Evolutionary conservation across 2,113 vertebrate genomes (phyloP).

Genomic region (Typhlomys cinereus): DNA sequence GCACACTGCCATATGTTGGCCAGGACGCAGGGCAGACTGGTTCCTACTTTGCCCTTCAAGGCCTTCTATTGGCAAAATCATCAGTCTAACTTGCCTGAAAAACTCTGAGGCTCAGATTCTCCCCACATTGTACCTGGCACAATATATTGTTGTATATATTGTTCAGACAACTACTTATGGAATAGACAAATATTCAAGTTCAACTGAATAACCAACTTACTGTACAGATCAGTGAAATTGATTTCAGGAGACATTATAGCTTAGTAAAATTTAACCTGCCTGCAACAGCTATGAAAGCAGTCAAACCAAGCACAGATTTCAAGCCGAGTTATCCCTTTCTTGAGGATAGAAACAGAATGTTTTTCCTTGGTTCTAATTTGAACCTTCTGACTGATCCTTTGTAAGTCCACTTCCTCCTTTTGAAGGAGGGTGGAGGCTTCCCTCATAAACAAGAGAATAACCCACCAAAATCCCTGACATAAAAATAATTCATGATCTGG

Average conservation of each 20-base stretch:
- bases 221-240: background rate
- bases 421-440: background rate
- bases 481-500: slow-evolving; percentile 39
- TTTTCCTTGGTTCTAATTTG: slow-evolving; percentile 37
- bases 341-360: background rate
- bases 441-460: slow-evolving; percentile 35
- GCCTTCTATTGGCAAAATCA: background rate
- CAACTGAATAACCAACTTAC: background rate
- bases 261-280: slow-evolving; percentile 22
- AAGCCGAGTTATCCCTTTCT: background rate
- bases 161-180: background rate
- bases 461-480: background rate
- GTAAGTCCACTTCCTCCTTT: slow-evolving; percentile 34
- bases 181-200: slow-evolving; percentile 45
- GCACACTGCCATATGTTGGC: background rate
- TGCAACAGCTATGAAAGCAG: slow-evolving; percentile 17
- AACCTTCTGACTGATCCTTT: slow-evolving; percentile 1
- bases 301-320: slow-evolving; percentile 13
- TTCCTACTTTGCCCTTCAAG: background rate
- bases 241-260: background rate
- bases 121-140: background rate
- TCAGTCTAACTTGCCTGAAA: background rate
- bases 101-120: background rate
- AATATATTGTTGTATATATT: too few species aligned
- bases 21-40: background rate